Base-by-base conservation (phyloP, 2,797 vertebrate genomes). In the Onychomys torridus region DNA sequence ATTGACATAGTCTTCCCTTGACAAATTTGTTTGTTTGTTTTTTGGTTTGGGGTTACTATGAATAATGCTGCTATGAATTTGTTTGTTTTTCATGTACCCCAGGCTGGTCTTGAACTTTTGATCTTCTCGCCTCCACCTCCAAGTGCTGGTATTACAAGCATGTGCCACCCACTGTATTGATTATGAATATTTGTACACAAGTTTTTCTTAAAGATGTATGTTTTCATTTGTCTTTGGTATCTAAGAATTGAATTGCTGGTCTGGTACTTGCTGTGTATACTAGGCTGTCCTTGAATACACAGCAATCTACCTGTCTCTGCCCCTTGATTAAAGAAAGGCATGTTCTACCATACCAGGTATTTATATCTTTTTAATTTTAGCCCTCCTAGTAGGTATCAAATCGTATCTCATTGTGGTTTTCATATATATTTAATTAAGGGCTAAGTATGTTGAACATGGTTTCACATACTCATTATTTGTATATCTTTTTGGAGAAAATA, bases 151-250 rank as follows among this genome's bases (percentile, higher is more conserved):
- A 69, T 86, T 52, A 52, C 14, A 57, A 25, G 67, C 85, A 73
- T 87, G 16, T 73, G 34, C n/a, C 25, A 69, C 63, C n/a, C 25
- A 69, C 63, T 12, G 1, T 52, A 52, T 86, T 69, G 21, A 12
- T 19, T 49, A 23, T 82, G 82, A 95, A 65, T n/a, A 86, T 90
- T 90, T 67, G 29, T 67, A 23, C 37, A 63, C 69, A 91, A 49
- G 16, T 34, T 79, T 91, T 95, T 93, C 29, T 32, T 89, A 34
- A 91, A 32, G 16, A 79, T 63, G 11, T 40, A 52, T 91, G 65
- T 93, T 96, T 96, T 97, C 29, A 91, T 91, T 85, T 91, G 49
- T 95, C 43, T 89, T 77, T 21, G 34, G 71, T 73, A 78, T 23
- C 19, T 88, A 93, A 86, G 71, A 88, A 83, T 87, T 57, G 32